phyloP scores from a whole-genome alignment of 2,797 vertebrate genomes.

The Staurois parvus region DNA sequence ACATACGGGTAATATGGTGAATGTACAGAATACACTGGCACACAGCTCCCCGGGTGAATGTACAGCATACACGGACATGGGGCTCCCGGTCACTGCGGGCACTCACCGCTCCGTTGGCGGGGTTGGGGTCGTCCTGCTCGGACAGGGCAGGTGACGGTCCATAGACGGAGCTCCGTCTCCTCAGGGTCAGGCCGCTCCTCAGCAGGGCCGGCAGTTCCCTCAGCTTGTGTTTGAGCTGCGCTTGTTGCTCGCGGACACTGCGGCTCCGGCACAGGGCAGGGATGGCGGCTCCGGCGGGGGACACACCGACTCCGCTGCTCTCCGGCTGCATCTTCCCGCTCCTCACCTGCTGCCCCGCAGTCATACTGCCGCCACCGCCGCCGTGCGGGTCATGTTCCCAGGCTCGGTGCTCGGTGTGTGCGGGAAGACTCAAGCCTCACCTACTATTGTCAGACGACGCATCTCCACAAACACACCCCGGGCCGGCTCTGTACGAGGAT shows the following conservation, averaged over 20 bases:
- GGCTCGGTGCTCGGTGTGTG: neutral
- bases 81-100: neutral
- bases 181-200: conserved; percentile 78
- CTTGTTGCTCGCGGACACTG: conserved; percentile 66
- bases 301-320: conserved; percentile 59
- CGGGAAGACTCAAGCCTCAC: conserved; percentile 29
- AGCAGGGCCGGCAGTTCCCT: conserved; percentile 77
- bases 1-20: too few relatives aligned
- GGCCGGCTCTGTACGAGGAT: too few relatives aligned
- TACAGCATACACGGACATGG: too few relatives aligned
- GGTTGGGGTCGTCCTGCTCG: neutral
- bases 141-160: conserved; percentile 44
- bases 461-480: conserved; percentile 56
- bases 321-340: conserved; percentile 74
- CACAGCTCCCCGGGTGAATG: too few relatives aligned
- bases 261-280: conserved; percentile 65
- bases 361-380: conserved; percentile 67
- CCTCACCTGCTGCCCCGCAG: conserved; percentile 71
- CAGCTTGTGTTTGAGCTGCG: conserved; percentile 77
- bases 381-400: conserved; percentile 53
- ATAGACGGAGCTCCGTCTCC: conserved; percentile 72
- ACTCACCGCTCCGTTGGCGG: conserved; percentile 35
- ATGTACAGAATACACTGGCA: too few relatives aligned
- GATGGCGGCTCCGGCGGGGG: conserved; percentile 62
- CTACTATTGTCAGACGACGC: conserved; percentile 52